These are phyloP conservation scores for Hydraecia micacea DNA, from an alignment of 2,888 invertebrate species.

Conservation along the genomic window DNA sequence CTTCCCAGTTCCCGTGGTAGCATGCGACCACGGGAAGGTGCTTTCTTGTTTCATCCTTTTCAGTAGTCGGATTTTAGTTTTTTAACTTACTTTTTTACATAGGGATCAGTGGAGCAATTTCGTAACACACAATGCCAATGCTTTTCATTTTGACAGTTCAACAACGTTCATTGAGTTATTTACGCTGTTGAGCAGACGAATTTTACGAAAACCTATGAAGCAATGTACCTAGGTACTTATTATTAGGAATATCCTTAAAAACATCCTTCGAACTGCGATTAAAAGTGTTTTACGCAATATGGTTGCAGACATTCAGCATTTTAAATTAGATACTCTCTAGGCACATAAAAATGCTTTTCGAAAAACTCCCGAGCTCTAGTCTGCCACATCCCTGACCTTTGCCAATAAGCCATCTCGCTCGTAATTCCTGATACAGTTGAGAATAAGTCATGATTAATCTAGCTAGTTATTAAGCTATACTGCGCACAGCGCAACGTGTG, in stretches of 20 bases:
- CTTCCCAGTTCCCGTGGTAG: too few species aligned
- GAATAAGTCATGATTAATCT: neutral
- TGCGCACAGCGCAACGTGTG: too few species aligned
- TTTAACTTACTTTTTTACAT: too few species aligned
- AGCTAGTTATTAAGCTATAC: neutral
- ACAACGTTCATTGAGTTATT: neutral
- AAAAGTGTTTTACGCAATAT: neutral
- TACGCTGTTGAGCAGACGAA: neutral
- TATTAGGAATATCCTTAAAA: too few species aligned
- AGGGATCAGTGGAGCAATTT: neutral
- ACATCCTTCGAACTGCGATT: neutral
- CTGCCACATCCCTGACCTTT: neutral
- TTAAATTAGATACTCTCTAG: neutral
- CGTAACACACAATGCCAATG: neutral
- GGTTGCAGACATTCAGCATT: neutral
- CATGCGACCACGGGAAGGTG: too few species aligned
- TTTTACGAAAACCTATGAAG: neutral
- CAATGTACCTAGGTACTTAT: neutral
- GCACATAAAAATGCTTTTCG: neutral
- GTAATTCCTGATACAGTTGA: neutral
- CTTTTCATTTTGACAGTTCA: neutral
- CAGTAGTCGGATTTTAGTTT: too few species aligned
- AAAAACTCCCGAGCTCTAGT: neutral
- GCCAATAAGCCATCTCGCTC: neutral
- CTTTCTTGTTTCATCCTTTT: too few species aligned